Percentiles rank a stretch among this genome's conserved stretches.
phyloP scores from a whole-genome alignment of 2,113 vertebrate genomes.

The Ictalurus punctatus region DNA sequence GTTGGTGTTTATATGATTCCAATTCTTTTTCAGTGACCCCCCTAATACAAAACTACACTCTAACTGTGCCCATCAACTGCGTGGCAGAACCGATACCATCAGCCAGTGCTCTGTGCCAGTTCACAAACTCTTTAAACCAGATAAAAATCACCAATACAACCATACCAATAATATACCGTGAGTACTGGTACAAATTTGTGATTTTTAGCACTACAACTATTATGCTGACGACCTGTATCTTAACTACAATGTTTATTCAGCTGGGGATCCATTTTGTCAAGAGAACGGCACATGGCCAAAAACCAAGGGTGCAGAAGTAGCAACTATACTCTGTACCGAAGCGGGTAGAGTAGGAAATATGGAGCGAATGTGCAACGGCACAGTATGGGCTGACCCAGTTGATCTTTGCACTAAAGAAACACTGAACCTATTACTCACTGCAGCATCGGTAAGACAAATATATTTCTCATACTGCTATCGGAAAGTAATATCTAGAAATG shows the following conservation, averaged over 20 bases:
- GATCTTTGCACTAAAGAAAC: constrained; percentile 50
- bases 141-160: accelerated
- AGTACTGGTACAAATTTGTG: not conserved
- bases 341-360: constrained; percentile 41
- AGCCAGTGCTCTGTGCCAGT: constrained; percentile 18
- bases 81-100: accelerated
- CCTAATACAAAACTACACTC: not conserved
- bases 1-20: not conserved
- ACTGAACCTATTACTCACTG: constrained; percentile 38
- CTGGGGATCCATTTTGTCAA: constrained; percentile 21
- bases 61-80: not conserved
- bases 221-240: not conserved
- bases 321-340: constrained; percentile 49
- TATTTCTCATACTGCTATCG: not conserved
- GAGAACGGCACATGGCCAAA: constrained; percentile 56
- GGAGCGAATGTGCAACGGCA: constrained; percentile 50
- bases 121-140: constrained; percentile 47
- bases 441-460: constrained; percentile 56
- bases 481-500: not conserved
- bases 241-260: constrained; percentile 20
- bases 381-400: not conserved
- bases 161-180: constrained; percentile 65
- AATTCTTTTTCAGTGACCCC: constrained; percentile 37
- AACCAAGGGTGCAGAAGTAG: constrained; percentile 49
- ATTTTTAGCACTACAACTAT: not conserved